Evolutionary conservation across 92 coral and sea anemone species (phyloP), one percentile per base, ranked within the genome.

Genomic region (Porites evermanni): DNA sequence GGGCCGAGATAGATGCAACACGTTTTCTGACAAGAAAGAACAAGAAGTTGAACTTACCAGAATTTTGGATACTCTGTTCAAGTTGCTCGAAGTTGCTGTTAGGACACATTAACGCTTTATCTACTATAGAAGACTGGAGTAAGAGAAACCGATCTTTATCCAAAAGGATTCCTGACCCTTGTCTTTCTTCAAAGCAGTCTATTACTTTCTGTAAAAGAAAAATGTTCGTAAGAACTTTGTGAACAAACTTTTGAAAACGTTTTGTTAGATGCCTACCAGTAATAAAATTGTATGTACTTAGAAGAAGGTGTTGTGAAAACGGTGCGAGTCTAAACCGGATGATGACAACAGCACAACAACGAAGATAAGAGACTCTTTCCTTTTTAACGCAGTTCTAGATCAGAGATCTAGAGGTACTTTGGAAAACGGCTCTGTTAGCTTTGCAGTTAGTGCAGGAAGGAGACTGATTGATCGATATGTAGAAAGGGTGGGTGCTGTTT

Each of bases 101-200:
- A 64, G 79, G 73, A 21, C 87, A 83, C 87, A 83, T 83, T 9
- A 83, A 58, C 13, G 80, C 52, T 53, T 74, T 74, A 53, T 83
- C 87, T 17, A 83, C 71, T 23, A 74, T 64, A 7, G 87, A 58
- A 64, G 87, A 83, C 74, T 83, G 79, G 64, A 83, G 65, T 2
- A 83, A 73, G 14, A 83, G 32, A 75, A 83, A 83, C 18, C 65
- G 72, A 29, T 83, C 87, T 20, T 63, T 8, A 52, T 83, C 87
- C 64, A 83, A 51, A 24, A 83, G 73, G 9, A 23, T 1, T 52
- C 87, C 87, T 12, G 64, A 73, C 3, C 80, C 87, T 52, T 74
- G 26, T 52, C 63, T 83, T 19, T 12, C 74, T 12, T 83, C 87
- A 65, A 83, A 83, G 44, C 87, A 83, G 29, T 20, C 23, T 64